These are phyloP conservation scores for Pantherophis alleghaniensis DNA, from an alignment of 2,797 vertebrate species.

Conservation along the genomic window DNA sequence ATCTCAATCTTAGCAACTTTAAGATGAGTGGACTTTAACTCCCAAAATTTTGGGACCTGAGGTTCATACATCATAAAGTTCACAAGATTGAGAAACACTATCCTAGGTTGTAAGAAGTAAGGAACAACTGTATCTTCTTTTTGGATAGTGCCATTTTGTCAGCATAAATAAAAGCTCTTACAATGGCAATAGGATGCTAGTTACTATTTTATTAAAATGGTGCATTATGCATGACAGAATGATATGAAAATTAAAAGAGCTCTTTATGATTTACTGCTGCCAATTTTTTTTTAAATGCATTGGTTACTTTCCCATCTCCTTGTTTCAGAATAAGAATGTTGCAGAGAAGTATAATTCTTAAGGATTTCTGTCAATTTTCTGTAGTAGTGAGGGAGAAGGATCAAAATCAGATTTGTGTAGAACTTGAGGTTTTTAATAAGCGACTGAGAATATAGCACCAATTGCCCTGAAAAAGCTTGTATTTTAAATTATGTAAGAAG, in stretches of 20 bases:
- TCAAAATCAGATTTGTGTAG: not conserved
- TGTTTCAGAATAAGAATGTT: slow-evolving; percentile 24
- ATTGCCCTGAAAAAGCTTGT: slow-evolving; percentile 37
- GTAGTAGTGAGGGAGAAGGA: not conserved
- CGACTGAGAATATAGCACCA: slow-evolving; percentile 39
- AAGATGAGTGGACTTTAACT: not conserved
- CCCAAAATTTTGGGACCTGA: not conserved
- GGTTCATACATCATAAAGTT: not conserved
- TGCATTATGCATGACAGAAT: not conserved
- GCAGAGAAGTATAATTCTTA: slow-evolving; percentile 27
- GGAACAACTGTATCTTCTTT: not conserved
- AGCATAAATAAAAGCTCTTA: not conserved
- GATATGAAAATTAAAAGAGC: not conserved
- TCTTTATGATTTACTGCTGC: not conserved
- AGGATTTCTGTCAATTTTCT: slow-evolving; percentile 2
- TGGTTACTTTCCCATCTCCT: not conserved
- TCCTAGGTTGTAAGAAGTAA: not conserved
- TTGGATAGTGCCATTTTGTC: not conserved
- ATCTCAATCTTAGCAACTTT: not conserved
- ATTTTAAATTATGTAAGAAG: slow-evolving; percentile 54
- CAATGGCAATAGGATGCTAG: not conserved
- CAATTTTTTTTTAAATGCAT: not conserved
- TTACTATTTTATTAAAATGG: not conserved
- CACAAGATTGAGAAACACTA: not conserved
- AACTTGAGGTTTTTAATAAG: not conserved